Base-by-base conservation (phyloP, 2,888 invertebrate genomes). In the Mesoligia furuncula region DNA sequence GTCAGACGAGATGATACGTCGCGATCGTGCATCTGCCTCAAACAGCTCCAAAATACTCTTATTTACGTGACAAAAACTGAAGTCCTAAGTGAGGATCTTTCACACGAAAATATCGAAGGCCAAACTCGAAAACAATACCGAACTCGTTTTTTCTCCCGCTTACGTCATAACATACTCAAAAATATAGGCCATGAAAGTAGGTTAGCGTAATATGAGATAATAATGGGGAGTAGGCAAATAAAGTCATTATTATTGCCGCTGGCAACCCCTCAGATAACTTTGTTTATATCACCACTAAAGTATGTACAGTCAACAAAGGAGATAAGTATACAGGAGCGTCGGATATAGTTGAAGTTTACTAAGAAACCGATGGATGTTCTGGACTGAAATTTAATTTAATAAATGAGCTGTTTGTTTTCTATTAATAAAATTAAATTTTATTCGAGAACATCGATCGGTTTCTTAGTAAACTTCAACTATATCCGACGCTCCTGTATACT, bases 151-250 rank as follows among this genome's bases (percentile, higher is more conserved):
- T 71, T 20, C 20, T n/a, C n/a, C n/a, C 75, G 48, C 54, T 85
- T 77, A 66, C 85, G 69, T 84, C 65, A 83, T 68, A 70, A 59
- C 69, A 74, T 78, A 70, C 67, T 72, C 76, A 76, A 85, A 83
- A 79, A 85, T 84, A 82, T 86, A 80, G 79, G 83, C 69, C 83
- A 79, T 72, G 75, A 75, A 88, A 88, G 72, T 88, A 72, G 86
- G 87, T 87, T 86, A 85, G 65, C 66, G 79, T 79, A 77, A 83
- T 76, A 76, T 24, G 73, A 81, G 79, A 78, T 79, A 69, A 84
- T 88, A 88, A 82, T 82, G 80, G 67, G 80, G 69, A 76, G 80
- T 81, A 79, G 75, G 79, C 74, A 87, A 86, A 87, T 87, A 88
- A 88, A 86, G 73, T 73, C 76, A 81, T 83, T 81, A 80, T 85